A percentile compares a stretch with the other conserved stretches of the same genome.
phyloP scores from a whole-genome alignment of 2,113 vertebrate genomes.

The Istiophorus platypterus region DNA sequence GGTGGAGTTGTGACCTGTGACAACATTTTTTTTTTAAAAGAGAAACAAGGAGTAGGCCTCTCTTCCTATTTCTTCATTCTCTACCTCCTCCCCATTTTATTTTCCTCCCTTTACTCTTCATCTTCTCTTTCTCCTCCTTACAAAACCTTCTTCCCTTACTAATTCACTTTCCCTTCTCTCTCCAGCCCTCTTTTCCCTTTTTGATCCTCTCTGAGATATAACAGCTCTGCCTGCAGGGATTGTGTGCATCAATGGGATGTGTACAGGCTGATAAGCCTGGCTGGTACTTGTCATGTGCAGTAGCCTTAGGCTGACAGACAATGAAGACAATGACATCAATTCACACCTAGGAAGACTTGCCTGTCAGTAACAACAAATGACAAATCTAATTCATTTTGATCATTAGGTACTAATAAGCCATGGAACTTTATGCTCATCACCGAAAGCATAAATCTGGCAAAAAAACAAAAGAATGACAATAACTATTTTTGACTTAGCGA shows the following conservation, averaged over 20 bases:
- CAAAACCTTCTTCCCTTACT: constrained; percentile 37
- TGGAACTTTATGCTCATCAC: constrained; percentile 30
- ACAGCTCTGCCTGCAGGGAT: constrained; percentile 72
- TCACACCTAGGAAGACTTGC: constrained; percentile 64
- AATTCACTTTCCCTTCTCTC: constrained; percentile 54
- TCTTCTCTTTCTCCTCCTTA: constrained; percentile 16
- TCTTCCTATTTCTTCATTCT: neutral
- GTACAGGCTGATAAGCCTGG: constrained; percentile 70
- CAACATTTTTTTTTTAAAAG: constrained; percentile 25
- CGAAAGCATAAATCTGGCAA: constrained; percentile 23
- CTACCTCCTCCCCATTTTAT: neutral
- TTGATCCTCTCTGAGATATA: constrained; percentile 76
- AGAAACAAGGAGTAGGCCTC: constrained; percentile 4
- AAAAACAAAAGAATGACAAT: constrained; percentile 3
- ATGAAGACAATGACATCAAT: constrained; percentile 75
- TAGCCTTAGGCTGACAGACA: constrained; percentile 71
- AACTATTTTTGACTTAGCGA: constrained; percentile 19
- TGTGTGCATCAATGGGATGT: constrained; percentile 73
- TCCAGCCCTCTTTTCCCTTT: constrained; percentile 70
- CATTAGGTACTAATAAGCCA: constrained; percentile 51
- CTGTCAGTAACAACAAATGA: constrained; percentile 66
- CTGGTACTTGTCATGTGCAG: constrained; percentile 70
- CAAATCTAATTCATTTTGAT: constrained; percentile 63
- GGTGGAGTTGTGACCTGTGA: constrained; percentile 15
- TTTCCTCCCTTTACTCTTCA: constrained; percentile 2